Base-by-base conservation (phyloP, 2,888 invertebrate species). In the Loripinus fragilis region DNA sequence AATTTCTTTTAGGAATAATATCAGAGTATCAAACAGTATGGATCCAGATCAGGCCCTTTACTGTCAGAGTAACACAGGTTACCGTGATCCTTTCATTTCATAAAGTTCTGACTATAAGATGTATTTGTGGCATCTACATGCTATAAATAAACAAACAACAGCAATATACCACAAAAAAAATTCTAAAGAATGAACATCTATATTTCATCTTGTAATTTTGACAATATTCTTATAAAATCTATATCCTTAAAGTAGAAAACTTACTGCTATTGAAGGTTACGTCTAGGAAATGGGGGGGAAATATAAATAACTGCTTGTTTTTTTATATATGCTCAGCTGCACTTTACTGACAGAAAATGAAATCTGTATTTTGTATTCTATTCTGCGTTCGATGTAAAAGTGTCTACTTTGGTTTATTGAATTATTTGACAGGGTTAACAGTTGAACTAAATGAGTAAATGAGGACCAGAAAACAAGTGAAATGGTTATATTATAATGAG, bases 101-200 rank as follows among this genome's bases (percentile, higher is more conserved):
- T 3, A 10, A 23, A 52, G 25, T 48, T 20, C 52, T 10, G 25
- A 3, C 5, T 25, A 25, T 17, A 25, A 25, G 52, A 52, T 52
- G 52, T 25, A 25, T 52, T 52, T 52, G 25, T 52, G 25, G 52
- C 52, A 52, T n/a, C 52, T n/a, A 52, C 52, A 52, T 52, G 52
- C 52, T 52, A 25, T 25, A n/a, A 52, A 25, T 25, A 25, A 8
- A 52, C 25, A 52, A 52, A 52, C 52, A 52, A 52, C n/a, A 52
- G 10, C 10, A 52, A 52, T 52, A 52, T 23, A 52, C 52, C 52
- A 52, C n/a, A 25, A 52, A 52, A 52, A 12, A 52, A 2, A 25
- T 7, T 38, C 12, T 5, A 7, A 52, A 52, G 52, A 52, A 52
- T 25, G 25, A 52, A 52, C n/a, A 23, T 25, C 12, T 52, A 23